A percentile compares a stretch with the other conserved stretches of the same genome.
Evolutionary conservation across 92 coral and sea anemone species (phyloP).

Genomic region (Zoanthus solanderi): DNA sequence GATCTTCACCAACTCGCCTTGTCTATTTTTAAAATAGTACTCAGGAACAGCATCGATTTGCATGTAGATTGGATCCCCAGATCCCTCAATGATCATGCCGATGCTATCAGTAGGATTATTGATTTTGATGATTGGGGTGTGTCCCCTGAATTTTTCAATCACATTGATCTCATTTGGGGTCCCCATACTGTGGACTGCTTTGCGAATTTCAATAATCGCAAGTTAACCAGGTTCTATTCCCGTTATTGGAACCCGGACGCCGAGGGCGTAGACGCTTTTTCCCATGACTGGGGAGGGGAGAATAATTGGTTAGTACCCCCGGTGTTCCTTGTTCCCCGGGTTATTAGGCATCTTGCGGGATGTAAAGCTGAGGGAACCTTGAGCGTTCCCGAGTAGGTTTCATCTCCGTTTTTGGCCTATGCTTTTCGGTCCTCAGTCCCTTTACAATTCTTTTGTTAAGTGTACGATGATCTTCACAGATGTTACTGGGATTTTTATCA

Average conservation of each 20-base stretch:
- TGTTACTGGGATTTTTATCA: background rate
- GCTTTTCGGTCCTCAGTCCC: no score
- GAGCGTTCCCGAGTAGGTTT: slow-evolving; percentile 37
- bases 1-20: background rate
- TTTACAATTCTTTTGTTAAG: no score
- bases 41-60: background rate
- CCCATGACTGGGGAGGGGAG: slow-evolving; percentile 38
- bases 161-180: slow-evolving; percentile 46
- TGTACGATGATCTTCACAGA: no score
- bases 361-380: slow-evolving; percentile 39
- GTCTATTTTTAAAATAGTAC: background rate
- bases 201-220: slow-evolving; percentile 37
- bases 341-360: slow-evolving; percentile 43
- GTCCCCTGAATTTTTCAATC: no score
- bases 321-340: slow-evolving; percentile 30
- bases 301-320: slow-evolving; percentile 59
- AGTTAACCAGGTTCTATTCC: slow-evolving; percentile 39
- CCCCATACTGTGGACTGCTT: slow-evolving; percentile 64
- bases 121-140: no score
- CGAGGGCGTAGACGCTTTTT: slow-evolving; percentile 54
- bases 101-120: no score
- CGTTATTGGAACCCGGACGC: slow-evolving; percentile 52
- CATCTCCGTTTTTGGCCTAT: slow-evolving; percentile 52
- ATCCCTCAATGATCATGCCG: no score
- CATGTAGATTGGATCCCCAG: background rate